These are phyloP conservation scores for Anas platyrhynchos DNA, from an alignment of 2,113 vertebrate genomes.

Conservation along the genomic window DNA sequence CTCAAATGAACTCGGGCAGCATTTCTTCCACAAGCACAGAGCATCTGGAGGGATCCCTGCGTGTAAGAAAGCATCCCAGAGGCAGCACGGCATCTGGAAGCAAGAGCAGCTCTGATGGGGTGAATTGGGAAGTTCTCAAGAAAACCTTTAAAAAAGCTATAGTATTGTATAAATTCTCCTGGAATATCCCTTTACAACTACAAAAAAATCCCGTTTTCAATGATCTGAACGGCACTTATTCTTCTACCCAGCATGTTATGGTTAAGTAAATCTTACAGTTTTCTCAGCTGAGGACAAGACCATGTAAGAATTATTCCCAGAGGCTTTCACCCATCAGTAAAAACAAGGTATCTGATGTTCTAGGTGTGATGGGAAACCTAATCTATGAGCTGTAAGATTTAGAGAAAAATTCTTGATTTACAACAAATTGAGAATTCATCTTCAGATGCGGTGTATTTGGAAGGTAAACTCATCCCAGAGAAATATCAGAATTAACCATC, in stretches of 20 bases:
- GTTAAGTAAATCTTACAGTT: not conserved
- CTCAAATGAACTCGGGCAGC: not conserved
- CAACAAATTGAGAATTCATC: not conserved
- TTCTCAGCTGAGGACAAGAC: not conserved
- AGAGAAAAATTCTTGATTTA: not conserved
- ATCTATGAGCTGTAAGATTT: not conserved
- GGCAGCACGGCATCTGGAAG: not conserved
- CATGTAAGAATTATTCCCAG: not conserved
- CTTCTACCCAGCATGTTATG: not conserved
- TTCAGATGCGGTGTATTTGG: not conserved
- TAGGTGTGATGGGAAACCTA: not conserved
- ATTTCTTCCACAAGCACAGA: not conserved
- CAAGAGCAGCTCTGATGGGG: not conserved
- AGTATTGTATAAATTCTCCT: not conserved
- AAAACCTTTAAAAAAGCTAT: not conserved
- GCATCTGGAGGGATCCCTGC: not conserved
- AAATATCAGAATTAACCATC: not conserved
- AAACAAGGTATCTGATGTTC: not conserved
- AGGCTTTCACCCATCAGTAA: not conserved
- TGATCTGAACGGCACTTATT: not conserved
- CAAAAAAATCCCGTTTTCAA: not conserved
- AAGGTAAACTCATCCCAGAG: not conserved
- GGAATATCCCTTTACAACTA: not conserved
- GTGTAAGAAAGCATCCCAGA: not conserved
- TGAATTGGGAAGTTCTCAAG: not conserved